A percentile compares a stretch with the other conserved stretches of the same genome.
These are phyloP conservation scores for Pteronura brasiliensis DNA, from an alignment of 2,113 vertebrate species.

Conservation along the genomic window DNA sequence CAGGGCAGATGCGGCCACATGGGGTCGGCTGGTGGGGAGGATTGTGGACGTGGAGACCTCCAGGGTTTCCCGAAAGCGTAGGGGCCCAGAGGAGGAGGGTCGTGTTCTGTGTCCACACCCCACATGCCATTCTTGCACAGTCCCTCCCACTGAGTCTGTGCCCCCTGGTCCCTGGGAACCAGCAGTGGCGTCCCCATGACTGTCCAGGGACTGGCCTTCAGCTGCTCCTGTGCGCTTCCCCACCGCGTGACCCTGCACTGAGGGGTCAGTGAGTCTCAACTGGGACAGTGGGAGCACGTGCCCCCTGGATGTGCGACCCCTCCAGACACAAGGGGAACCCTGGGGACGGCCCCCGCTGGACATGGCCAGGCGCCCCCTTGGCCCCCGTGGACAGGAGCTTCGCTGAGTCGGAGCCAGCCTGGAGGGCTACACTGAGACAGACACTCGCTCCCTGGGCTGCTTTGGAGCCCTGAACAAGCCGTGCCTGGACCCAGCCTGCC, in stretches of 20 bases:
- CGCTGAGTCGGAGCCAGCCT: not conserved
- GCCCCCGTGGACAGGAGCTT: not conserved
- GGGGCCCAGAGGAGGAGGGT: not conserved
- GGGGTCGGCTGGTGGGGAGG: not conserved
- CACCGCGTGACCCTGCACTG: not conserved
- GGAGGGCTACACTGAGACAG: not conserved
- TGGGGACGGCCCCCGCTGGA: rapidly evolving
- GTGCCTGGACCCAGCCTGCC: not conserved
- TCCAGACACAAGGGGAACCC: not conserved
- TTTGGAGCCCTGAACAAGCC: not conserved
- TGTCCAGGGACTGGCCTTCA: not conserved
- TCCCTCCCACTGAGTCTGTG: not conserved
- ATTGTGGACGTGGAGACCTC: not conserved
- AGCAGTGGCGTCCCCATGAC: no score
- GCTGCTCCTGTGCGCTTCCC: no score
- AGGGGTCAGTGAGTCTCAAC: not conserved
- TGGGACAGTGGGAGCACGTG: not conserved
- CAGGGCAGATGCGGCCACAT: not conserved
- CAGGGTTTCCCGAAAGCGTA: not conserved
- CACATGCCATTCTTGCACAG: not conserved
- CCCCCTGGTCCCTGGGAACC: not conserved
- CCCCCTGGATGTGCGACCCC: not conserved
- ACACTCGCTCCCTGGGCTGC: no score
- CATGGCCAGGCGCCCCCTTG: not conserved
- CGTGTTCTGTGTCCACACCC: no score